Percentiles rank a stretch among this genome's conserved stretches.
Evolutionary conservation across 1,140 invertebrate genomes (phyloP).

Genomic region (Galleria mellonella): DNA sequence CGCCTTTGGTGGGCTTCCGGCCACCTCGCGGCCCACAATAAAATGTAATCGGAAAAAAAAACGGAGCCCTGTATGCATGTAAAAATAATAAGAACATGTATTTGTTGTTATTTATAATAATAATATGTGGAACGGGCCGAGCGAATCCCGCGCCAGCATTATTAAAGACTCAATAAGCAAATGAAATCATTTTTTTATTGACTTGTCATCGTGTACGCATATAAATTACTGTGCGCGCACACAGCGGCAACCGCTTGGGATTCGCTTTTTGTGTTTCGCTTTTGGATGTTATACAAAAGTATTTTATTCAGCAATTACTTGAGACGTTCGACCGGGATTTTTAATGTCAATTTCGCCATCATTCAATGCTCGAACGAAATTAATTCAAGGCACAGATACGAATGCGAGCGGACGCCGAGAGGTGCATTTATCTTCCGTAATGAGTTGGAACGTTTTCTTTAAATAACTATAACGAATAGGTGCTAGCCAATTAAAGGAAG

Average conservation of each 20-base stretch:
- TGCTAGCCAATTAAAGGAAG: constrained; percentile 45
- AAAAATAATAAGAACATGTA: constrained; percentile 44
- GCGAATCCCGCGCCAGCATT: constrained; percentile 43
- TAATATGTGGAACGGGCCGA: constrained; percentile 43
- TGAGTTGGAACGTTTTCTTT: constrained; percentile 41
- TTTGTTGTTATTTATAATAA: constrained; percentile 57
- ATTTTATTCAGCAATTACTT: constrained; percentile 73
- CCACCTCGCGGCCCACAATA: constrained; percentile 24
- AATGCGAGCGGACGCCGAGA: constrained; percentile 27
- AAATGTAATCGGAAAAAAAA: constrained; percentile 23
- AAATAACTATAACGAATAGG: constrained; percentile 43
- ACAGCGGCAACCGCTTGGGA: constrained; percentile 33
- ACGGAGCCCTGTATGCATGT: constrained; percentile 15
- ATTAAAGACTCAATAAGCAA: constrained; percentile 73
- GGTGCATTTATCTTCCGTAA: constrained; percentile 51
- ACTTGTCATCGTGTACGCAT: constrained; percentile 65
- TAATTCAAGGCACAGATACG: constrained; percentile 54
- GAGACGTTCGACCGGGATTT: constrained; percentile 62
- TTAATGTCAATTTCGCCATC: constrained; percentile 70
- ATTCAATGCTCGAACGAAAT: constrained; percentile 61
- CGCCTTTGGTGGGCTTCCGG: constrained; percentile 51
- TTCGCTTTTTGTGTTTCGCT: constrained; percentile 58
- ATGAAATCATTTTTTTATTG: constrained; percentile 74
- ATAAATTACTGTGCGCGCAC: constrained; percentile 59
- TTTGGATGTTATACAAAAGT: constrained; percentile 65